Conservation (phyloP, 2,888 invertebrate species). For the Octonoba sinensis region DNA sequence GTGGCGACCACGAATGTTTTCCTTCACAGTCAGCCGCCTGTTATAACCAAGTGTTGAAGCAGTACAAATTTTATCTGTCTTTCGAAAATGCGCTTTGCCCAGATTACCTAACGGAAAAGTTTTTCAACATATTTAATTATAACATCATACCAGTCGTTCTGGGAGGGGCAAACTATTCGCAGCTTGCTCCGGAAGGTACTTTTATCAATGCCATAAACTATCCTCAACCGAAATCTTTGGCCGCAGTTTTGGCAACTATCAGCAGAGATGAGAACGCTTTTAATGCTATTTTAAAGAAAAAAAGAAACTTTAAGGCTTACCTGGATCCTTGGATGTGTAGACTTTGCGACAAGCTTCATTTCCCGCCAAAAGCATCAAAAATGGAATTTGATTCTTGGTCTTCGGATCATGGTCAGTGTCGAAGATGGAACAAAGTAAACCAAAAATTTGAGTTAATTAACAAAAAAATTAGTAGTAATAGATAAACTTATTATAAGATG, state of each 20-base stretch:
- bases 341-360: slow-evolving; percentile 53
- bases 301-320: slow-evolving; percentile 38
- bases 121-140: slow-evolving; percentile 67
- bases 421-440: slow-evolving; percentile 27
- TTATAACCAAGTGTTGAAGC: slow-evolving; percentile 69
- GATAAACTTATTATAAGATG: no score
- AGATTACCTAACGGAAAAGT: slow-evolving; percentile 70
- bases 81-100: slow-evolving; percentile 67
- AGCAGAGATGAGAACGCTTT: slow-evolving; percentile 25
- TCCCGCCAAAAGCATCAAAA: background rate
- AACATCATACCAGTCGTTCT: slow-evolving; percentile 69
- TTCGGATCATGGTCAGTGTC: slow-evolving; percentile 24
- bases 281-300: slow-evolving; percentile 24
- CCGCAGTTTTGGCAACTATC: slow-evolving; percentile 30
- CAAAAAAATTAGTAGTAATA: no score
- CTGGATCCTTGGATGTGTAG: slow-evolving; percentile 58
- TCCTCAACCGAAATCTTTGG: slow-evolving; percentile 46
- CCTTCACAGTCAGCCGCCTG: slow-evolving; percentile 68
- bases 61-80: slow-evolving; percentile 59
- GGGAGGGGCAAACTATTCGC: slow-evolving; percentile 68
- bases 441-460: background rate
- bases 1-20: slow-evolving; percentile 50
- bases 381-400: slow-evolving; percentile 40
- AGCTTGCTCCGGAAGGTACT: slow-evolving; percentile 68
- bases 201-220: slow-evolving; percentile 68